Base-by-base conservation (phyloP, 1,140 invertebrate genomes). In the Augochlora pura region DNA sequence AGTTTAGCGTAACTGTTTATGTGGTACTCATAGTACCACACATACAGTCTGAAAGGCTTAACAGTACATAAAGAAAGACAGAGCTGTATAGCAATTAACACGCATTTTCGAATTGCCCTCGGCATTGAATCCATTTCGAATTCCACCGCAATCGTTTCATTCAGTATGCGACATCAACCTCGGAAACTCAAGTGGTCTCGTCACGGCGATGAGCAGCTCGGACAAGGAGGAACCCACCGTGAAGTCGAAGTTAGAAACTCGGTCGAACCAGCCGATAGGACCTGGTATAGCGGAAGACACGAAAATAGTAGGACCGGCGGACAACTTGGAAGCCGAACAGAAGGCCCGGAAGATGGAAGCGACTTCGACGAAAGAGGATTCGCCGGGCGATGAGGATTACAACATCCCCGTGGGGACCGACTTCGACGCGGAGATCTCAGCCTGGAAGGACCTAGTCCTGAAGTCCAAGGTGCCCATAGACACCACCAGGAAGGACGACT, bases 361-460 rank as follows among this genome's bases (percentile, higher is more conserved):
- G 2, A 27, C 0, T 14, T 16, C 12, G 27, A 7, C 59, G 32
- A 57, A 59, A 1, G 73, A 79, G 10, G 6, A 25, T 1, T 39
- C 16, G 2, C 10, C 5, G 7, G 25, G 60, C 4, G 77, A 87
- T 21, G 57, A 79, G 10, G 88, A 88, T 1, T 87, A 84, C 67
- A 84, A 88, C 25, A 12, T 82, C 25, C 81, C 85, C 12, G 0
- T 7, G 16, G 64, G 38, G 59, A 64, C 54, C 10, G 16, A 25
- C 1, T 16, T 23, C 2, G 76, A 82, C 21, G 73, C 77, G 0
- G 88, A 88, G 57, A 64, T 88, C 12, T 23, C 59, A 0, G 87
- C 87, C 1, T 91, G 91, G 91, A 81, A 77, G 42, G 67, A 86
- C n/a, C 70, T 87, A 0, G 77, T 77, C 0, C 21, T 14, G 0